A percentile compares a stretch with the other conserved stretches of the same genome.
Evolutionary conservation across 2,113 vertebrate species (phyloP).

Genomic region (Cyanocitta stelleri): DNA sequence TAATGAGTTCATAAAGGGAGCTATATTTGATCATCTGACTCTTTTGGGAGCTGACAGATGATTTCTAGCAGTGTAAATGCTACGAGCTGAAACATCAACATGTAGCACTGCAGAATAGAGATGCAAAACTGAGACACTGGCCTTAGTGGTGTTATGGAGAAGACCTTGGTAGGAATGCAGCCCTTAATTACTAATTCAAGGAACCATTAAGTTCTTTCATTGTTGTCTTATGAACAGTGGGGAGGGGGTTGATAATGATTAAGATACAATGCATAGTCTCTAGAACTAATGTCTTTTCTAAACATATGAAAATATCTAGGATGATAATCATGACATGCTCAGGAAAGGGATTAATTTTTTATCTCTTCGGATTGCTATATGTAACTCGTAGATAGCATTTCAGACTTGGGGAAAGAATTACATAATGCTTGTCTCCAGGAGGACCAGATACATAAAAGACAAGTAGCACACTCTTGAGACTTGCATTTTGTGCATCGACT

Average conservation of each 20-base stretch:
- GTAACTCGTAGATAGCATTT: neutral
- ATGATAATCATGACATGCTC: neutral
- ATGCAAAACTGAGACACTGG: neutral
- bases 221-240: rapidly evolving
- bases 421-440: neutral
- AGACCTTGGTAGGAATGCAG: neutral
- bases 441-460: neutral
- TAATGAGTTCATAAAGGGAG: neutral
- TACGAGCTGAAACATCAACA: rapidly evolving
- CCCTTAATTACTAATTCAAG: neutral
- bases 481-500: neutral
- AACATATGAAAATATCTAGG: neutral
- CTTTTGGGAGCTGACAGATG: neutral
- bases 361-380: neutral
- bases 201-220: neutral
- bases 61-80: neutral
- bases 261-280: neutral
- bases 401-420: neutral
- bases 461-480: neutral
- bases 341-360: neutral
- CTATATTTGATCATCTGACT: neutral
- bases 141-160: neutral
- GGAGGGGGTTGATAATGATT: neutral
- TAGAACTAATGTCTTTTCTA: neutral
- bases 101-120: rapidly evolving